A percentile compares a stretch with the other conserved stretches of the same genome.
phyloP scores from a whole-genome alignment of 2,797 vertebrate genomes.

The Steatocranus sp. region DNA sequence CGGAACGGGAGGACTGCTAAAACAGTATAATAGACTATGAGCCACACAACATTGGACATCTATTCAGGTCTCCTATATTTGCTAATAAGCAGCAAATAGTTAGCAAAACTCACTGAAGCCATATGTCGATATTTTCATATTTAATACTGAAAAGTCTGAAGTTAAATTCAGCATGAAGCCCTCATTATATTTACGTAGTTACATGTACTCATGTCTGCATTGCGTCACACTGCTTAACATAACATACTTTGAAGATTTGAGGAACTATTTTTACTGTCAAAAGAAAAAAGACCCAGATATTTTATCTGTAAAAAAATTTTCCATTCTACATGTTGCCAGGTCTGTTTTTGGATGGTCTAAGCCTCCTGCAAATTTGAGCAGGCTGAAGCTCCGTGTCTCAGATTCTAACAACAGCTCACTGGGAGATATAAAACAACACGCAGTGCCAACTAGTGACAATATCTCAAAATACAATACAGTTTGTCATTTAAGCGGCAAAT shows the following conservation, averaged over 20 bases:
- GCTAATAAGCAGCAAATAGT: background rate
- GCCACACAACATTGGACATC: background rate
- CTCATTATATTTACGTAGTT: background rate
- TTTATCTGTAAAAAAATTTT: constrained; percentile 4
- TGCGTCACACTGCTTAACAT: background rate
- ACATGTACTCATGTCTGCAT: background rate
- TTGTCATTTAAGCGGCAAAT: background rate
- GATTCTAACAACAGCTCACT: background rate
- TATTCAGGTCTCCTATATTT: background rate
- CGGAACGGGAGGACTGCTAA: constrained; percentile 25
- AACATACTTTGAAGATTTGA: background rate
- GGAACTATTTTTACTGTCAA: background rate
- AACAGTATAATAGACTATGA: constrained; percentile 1
- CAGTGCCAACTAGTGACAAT: constrained; percentile 30
- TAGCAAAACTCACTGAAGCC: background rate
- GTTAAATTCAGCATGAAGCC: background rate
- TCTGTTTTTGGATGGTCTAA: constrained; percentile 50
- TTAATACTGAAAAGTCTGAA: background rate
- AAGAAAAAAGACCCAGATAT: background rate
- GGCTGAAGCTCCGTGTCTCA: background rate
- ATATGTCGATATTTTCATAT: background rate
- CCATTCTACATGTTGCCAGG: constrained; percentile 28
- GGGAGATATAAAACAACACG: background rate
- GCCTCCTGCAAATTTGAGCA: constrained; percentile 26
- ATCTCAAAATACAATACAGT: background rate